phyloP scores from a whole-genome alignment of 2,113 vertebrate genomes.

The Elgaria multicarinata region DNA sequence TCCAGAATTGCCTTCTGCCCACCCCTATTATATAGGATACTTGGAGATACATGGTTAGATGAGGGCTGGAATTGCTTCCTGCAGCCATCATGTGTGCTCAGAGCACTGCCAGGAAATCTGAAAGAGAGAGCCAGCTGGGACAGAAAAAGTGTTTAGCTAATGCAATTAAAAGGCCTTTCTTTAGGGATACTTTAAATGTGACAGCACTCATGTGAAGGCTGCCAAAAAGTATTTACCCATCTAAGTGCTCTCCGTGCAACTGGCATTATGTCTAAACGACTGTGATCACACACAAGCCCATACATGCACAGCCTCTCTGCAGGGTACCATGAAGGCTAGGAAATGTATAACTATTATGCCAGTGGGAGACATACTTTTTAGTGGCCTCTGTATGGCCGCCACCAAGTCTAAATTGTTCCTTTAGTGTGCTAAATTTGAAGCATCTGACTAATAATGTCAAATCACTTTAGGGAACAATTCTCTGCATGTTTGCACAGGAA shows the following conservation, averaged over 20 bases:
- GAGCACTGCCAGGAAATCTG: slow-evolving; percentile 34
- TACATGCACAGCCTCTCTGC: background rate
- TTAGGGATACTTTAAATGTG: background rate
- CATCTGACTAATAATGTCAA: rapidly evolving
- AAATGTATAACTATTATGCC: too few species aligned
- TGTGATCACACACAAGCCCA: background rate
- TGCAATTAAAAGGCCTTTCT: background rate
- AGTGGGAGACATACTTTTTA: background rate
- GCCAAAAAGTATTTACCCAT: background rate
- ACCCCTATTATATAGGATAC: too few species aligned
- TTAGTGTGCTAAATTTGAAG: background rate
- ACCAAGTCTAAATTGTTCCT: background rate
- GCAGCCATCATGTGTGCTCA: background rate
- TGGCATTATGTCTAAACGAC: background rate
- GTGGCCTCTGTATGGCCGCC: background rate
- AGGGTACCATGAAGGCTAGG: background rate
- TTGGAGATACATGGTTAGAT: background rate
- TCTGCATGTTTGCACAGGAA: too few species aligned
- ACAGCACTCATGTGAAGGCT: too few species aligned
- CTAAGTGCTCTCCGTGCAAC: background rate
- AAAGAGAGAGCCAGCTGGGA: background rate
- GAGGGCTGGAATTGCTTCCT: slow-evolving; percentile 28
- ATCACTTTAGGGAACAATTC: background rate
- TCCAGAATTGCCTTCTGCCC: too few species aligned
- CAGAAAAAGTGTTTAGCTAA: background rate